A percentile compares a stretch with the other conserved stretches of the same genome.
Conservation (phyloP, 2,888 invertebrate species). For the Ceramica pisi region DNA sequence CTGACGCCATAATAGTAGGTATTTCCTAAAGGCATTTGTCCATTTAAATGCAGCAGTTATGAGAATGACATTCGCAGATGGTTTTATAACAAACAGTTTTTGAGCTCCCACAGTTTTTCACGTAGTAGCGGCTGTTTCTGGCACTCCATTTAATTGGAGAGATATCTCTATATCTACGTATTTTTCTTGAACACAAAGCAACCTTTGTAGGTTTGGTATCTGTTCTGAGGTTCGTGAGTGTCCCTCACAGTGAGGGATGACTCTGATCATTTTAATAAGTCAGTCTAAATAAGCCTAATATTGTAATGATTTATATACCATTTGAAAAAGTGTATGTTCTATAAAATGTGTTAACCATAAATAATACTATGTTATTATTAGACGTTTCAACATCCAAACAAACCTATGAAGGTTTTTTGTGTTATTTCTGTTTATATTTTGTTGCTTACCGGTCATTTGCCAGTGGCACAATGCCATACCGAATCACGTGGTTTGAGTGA, state of each 20-base stretch:
- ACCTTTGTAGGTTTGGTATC: constrained; percentile 66
- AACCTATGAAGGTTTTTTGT: too few species aligned
- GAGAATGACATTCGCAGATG: constrained; percentile 66
- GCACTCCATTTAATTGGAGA: constrained; percentile 81
- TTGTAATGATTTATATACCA: neutral
- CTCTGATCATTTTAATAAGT: constrained; percentile 29
- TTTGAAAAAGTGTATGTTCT: neutral
- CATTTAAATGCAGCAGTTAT: constrained; percentile 62
- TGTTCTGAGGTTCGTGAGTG: constrained; percentile 15
- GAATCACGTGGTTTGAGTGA: too few species aligned
- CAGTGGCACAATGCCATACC: too few species aligned
- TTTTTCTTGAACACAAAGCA: constrained; percentile 72
- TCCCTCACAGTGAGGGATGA: neutral
- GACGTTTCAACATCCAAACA: too few species aligned
- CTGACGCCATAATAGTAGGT: constrained; percentile 14
- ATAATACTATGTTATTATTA: too few species aligned
- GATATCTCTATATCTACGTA: constrained; percentile 69
- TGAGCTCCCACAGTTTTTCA: constrained; percentile 63
- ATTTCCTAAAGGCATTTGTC: constrained; percentile 56
- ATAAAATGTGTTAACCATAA: too few species aligned
- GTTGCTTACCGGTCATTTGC: too few species aligned
- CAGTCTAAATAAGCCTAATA: neutral
- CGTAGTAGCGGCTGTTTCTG: constrained; percentile 72
- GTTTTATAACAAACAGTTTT: constrained; percentile 72
- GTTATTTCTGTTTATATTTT: too few species aligned